A percentile compares a stretch with the other conserved stretches of the same genome.
Evolutionary conservation across 2,113 vertebrate genomes (phyloP).

Genomic region (Puntigrus tetrazona): DNA sequence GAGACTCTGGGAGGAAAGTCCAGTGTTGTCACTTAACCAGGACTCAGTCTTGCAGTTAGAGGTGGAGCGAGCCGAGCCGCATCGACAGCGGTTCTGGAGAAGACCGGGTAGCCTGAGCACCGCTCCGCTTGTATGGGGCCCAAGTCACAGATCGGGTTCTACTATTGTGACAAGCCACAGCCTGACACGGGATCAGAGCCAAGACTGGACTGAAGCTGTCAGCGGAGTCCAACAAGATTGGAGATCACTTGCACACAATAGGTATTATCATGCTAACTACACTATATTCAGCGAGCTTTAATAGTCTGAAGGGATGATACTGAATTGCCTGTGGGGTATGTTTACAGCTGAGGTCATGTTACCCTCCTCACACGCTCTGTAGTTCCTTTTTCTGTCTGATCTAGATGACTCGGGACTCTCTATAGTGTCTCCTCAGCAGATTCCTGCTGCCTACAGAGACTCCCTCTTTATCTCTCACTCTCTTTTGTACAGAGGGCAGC

Average conservation of each 20-base stretch:
- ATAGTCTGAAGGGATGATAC: neutral
- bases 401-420: constrained; percentile 10
- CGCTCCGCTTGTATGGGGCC: constrained; percentile 85
- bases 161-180: constrained; percentile 89
- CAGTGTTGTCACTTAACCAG: constrained; percentile 84
- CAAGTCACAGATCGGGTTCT: constrained; percentile 88
- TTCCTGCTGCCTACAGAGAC: constrained; percentile 6
- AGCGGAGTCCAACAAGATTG: constrained; percentile 86
- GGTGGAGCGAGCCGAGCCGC: constrained; percentile 80
- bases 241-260: constrained; percentile 84
- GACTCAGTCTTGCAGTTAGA: constrained; percentile 85
- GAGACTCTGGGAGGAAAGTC: constrained; percentile 69
- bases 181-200: constrained; percentile 82
- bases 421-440: constrained; percentile 17
- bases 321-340: neutral
- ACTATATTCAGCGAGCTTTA: neutral
- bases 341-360: constrained; percentile 4
- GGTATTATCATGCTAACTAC: constrained; percentile 70
- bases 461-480: neutral
- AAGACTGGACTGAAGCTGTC: constrained; percentile 80
- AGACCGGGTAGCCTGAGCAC: constrained; percentile 85
- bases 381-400: neutral
- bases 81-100: constrained; percentile 85
- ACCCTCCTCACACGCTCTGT: neutral
- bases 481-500: neutral